phyloP scores from a whole-genome alignment of 1,140 invertebrate species.

The Chymomyza costata region DNA sequence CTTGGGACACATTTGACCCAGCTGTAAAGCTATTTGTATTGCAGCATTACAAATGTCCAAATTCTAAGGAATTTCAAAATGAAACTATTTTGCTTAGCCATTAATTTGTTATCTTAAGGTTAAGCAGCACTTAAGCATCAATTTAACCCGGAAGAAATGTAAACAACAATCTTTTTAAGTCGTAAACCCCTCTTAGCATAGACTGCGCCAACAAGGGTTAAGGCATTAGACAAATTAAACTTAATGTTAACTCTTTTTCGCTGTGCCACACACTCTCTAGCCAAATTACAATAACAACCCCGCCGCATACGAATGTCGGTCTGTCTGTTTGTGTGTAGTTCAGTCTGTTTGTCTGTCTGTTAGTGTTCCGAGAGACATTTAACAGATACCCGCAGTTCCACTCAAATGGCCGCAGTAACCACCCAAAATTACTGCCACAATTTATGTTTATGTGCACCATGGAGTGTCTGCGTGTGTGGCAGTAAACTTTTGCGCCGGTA shows the following conservation, averaged over 20 bases:
- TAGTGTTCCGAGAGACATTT: background rate
- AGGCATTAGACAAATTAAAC: conserved; percentile 65
- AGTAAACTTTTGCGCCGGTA: conserved; percentile 50
- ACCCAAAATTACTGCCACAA: conserved; percentile 61
- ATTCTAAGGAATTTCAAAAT: no score
- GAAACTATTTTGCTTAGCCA: no score
- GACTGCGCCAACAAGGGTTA: conserved; percentile 36
- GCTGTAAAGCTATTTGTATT: no score
- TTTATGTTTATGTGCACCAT: conserved; percentile 62
- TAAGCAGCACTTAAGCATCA: no score
- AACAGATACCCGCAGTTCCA: conserved; percentile 8
- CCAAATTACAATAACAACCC: conserved; percentile 39
- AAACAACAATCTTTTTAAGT: no score
- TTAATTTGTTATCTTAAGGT: no score
- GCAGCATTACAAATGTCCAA: no score
- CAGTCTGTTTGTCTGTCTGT: no score
- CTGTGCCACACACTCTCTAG: conserved; percentile 33
- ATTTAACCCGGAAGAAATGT: no score
- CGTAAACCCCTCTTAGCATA: no score
- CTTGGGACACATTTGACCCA: no score
- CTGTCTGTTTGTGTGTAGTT: conserved; percentile 15
- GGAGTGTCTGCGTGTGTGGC: conserved; percentile 7
- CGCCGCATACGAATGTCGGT: conserved; percentile 31
- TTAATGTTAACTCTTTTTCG: conserved; percentile 50
- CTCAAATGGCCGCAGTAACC: conserved; percentile 32